Evolutionary conservation across 2,797 vertebrate genomes (phyloP).

Genomic region (Smutsia temminckii): DNA sequence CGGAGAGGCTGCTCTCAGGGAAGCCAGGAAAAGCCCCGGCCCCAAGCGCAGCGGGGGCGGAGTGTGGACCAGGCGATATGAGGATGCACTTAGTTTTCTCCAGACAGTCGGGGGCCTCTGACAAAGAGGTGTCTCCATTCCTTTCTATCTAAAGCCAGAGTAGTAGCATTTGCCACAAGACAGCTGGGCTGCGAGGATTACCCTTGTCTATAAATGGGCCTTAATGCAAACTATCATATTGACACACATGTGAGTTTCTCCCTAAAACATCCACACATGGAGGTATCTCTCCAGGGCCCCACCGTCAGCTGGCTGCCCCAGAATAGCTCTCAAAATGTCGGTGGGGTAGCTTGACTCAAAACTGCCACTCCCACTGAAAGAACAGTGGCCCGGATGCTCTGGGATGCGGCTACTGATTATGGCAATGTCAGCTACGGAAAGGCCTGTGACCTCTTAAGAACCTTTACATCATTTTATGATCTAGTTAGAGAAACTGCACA

Average conservation of each 20-base stretch:
- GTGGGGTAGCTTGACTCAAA: background rate
- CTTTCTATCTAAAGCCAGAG: constrained; percentile 70
- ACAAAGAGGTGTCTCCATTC: constrained; percentile 49
- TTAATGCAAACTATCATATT: background rate
- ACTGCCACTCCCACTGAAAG: background rate
- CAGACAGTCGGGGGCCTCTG: constrained; percentile 72
- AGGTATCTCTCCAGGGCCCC: background rate
- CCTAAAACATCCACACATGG: background rate
- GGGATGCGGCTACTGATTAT: background rate
- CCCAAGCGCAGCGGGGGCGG: background rate
- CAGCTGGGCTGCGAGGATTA: constrained; percentile 70
- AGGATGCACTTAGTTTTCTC: background rate
- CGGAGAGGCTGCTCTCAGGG: background rate
- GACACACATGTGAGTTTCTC: constrained; percentile 22
- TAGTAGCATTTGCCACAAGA: background rate
- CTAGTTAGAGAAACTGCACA: constrained; percentile 25
- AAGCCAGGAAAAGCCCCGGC: background rate
- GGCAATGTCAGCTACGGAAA: background rate
- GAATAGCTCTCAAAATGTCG: background rate
- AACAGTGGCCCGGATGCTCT: background rate
- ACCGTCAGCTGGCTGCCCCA: constrained; percentile 40
- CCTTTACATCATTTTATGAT: background rate
- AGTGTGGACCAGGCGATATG: background rate
- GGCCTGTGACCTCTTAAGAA: background rate
- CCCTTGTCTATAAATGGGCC: constrained; percentile 9